Evolutionary conservation across 2,797 vertebrate species (phyloP), one percentile per base, ranked within the genome.

Genomic region (Sebastes hopkinsi): DNA sequence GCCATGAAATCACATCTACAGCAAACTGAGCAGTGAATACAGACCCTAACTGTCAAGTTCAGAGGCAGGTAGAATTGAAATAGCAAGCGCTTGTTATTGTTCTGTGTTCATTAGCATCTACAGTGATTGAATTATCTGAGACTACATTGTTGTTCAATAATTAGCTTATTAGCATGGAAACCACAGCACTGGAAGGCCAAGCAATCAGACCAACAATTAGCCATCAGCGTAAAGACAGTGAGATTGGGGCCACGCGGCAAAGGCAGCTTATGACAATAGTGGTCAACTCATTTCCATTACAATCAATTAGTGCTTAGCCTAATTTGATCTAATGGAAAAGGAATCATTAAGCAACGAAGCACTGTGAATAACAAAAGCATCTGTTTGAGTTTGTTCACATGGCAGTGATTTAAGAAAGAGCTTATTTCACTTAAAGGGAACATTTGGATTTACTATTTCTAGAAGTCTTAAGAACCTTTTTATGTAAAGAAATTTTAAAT

Each of bases 271-370:
- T 90, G 84, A 93, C 92, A 91, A 89, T 82, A 90, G 88, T 92
- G 91, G 93, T 94, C 92, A 94, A 90, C 89, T 94, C 75, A 94
- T 95, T 95, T 93, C 87, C 90, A 91, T 92, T 92, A 92, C 75
- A 93, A 92, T 93, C 89, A 94, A 94, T 95, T 94, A 93, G 81
- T 86, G 67, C 64, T 67, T 56, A 50, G 79, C 67, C 76, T 94
- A 92, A 95, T 92, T 91, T 88, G 82, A 91, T 94, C 79, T 55
- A 88, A 87, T 74, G 79, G 75, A 79, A 88, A 92, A 82, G 20
- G 79, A 91, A 83, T 89, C 72, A 80, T 89, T 86, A 82, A 83
- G 83, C 60, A 73, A 46, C 82, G 79, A 83, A 77, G 77, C 81
- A 58, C 67, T 72, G 70, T 79, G 67, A 89, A 85, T 81, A 75